phyloP scores from a whole-genome alignment of 2,797 vertebrate species.

The Myiotriccus ornatus region DNA sequence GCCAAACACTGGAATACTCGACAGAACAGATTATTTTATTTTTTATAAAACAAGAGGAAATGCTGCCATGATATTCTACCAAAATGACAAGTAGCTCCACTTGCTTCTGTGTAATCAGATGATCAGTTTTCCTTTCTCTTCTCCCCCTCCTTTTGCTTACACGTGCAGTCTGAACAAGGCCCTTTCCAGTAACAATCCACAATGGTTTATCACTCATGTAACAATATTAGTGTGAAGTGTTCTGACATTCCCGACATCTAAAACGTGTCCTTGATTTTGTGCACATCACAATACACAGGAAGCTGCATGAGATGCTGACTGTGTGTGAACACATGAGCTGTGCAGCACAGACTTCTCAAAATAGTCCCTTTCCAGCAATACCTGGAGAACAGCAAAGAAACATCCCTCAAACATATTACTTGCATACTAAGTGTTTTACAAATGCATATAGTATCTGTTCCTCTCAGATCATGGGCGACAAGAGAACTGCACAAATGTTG shows the following conservation, averaged over 20 bases:
- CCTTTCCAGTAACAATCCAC: neutral
- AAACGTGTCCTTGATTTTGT: neutral
- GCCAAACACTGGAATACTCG: constrained; percentile 56
- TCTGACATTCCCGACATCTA: neutral
- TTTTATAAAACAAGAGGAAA: constrained; percentile 15
- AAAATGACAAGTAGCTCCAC: neutral
- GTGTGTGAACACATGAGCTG: neutral
- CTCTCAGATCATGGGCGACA: neutral
- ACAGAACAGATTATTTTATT: neutral
- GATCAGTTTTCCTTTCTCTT: neutral
- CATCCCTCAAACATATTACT: neutral
- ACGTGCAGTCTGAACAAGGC: neutral
- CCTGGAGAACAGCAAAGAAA: neutral
- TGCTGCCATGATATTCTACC: constrained; percentile 38
- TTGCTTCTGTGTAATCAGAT: neutral
- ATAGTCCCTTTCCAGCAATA: neutral
- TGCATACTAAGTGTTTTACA: neutral
- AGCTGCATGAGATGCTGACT: neutral
- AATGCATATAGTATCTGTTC: neutral
- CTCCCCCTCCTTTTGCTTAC: neutral
- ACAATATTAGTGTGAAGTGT: neutral
- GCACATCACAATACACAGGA: neutral
- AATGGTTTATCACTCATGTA: neutral
- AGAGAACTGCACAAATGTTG: neutral
- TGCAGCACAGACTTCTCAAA: neutral